Conservation (phyloP, 2,888 invertebrate species). For the Lepidocyrtoides sp. region DNA sequence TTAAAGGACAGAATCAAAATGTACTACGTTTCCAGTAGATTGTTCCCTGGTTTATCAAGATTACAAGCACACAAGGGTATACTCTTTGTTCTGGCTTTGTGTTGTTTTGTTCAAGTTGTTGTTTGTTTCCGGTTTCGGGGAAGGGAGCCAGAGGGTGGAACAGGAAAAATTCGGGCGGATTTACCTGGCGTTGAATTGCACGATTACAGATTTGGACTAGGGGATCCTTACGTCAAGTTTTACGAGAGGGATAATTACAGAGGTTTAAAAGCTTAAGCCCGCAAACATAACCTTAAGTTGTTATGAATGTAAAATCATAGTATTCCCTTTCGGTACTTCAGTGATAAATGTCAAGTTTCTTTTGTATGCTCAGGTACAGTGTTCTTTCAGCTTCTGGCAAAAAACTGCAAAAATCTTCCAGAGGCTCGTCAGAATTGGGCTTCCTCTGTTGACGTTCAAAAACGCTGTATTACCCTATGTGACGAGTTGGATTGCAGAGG, state of each 20-base stretch:
- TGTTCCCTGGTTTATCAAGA: background rate
- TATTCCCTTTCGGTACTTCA: too few species aligned
- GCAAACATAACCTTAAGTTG: too few species aligned
- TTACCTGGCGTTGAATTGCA: slow-evolving; percentile 66
- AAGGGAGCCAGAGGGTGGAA: background rate
- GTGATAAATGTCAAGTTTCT: too few species aligned
- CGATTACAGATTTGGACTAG: slow-evolving; percentile 77
- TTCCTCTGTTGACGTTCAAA: slow-evolving; percentile 77
- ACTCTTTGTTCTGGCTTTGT: background rate
- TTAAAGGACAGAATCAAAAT: too few species aligned
- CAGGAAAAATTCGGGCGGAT: slow-evolving; percentile 76
- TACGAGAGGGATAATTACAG: slow-evolving; percentile 78
- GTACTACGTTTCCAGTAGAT: background rate
- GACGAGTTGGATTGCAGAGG: slow-evolving; percentile 75
- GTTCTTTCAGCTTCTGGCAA: slow-evolving; percentile 59
- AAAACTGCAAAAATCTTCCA: slow-evolving; percentile 71
- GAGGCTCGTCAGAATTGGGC: slow-evolving; percentile 72
- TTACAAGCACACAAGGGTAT: background rate
- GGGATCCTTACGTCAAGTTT: slow-evolving; percentile 77
- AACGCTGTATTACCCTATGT: slow-evolving; percentile 75
- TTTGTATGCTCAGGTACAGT: slow-evolving; percentile 65
- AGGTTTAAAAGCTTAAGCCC: slow-evolving; percentile 71
- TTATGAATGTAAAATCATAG: too few species aligned
- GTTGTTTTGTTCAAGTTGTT: background rate
- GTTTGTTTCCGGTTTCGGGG: background rate